Percentiles rank a stretch among this genome's conserved stretches.
phyloP scores from a whole-genome alignment of 2,113 vertebrate genomes.

The Helogale parvula region DNA sequence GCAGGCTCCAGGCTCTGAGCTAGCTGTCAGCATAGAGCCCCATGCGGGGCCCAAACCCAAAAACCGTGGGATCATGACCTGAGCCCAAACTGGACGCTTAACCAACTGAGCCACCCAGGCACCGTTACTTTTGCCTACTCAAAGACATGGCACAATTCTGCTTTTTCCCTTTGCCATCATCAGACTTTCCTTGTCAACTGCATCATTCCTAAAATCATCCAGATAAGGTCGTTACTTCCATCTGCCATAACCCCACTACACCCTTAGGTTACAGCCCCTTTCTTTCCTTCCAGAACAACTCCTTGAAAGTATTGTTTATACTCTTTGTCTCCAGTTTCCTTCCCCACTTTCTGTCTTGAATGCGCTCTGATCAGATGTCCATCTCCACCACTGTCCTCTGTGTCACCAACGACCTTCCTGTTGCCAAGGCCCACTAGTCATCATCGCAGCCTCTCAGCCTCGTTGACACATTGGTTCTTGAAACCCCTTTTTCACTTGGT shows the following conservation, averaged over 20 bases:
- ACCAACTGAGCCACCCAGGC: too few species aligned
- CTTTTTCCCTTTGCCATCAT: background rate
- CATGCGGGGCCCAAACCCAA: too few species aligned
- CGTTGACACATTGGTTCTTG: background rate
- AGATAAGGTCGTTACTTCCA: background rate
- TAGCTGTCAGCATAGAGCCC: too few species aligned
- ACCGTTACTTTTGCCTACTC: background rate
- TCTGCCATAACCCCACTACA: background rate
- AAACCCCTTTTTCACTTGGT: background rate
- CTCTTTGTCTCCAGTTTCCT: background rate
- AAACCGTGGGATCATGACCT: too few species aligned
- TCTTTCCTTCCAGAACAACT: constrained; percentile 10
- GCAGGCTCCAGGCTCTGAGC: too few species aligned
- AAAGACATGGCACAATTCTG: background rate
- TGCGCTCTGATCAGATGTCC: background rate
- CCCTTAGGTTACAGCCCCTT: background rate
- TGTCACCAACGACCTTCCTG: background rate
- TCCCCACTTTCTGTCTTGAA: background rate
- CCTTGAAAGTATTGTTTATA: background rate
- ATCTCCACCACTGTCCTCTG: background rate
- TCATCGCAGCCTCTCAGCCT: background rate
- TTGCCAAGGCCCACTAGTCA: background rate
- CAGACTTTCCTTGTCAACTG: background rate
- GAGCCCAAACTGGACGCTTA: too few species aligned
- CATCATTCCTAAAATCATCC: background rate